Percentiles rank a stretch among this genome's conserved stretches.
Evolutionary conservation across 2,113 vertebrate species (phyloP).

Genomic region (Chlamydotis undulata): DNA sequence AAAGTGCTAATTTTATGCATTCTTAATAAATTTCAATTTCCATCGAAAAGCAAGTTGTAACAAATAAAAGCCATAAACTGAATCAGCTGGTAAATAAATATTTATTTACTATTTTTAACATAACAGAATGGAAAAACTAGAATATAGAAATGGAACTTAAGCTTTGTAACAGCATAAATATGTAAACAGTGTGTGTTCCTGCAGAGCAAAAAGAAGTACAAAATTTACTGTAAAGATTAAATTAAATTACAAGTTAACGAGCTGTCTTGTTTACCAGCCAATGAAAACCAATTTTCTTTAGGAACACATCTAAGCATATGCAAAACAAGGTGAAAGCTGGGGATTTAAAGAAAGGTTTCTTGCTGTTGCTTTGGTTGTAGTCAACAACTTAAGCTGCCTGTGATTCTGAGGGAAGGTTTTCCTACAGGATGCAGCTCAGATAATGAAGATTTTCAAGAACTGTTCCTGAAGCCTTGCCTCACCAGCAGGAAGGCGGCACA

Average conservation of each 20-base stretch:
- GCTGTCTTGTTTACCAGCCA: background rate
- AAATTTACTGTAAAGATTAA: background rate
- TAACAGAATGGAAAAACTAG: background rate
- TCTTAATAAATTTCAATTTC: background rate
- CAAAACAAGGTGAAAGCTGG: background rate
- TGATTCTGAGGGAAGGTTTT: background rate
- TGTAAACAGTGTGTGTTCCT: background rate
- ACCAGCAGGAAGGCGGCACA: background rate
- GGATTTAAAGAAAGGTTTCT: background rate
- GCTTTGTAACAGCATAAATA: background rate
- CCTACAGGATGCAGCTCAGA: accelerated
- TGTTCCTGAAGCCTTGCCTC: background rate
- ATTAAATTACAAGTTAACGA: background rate
- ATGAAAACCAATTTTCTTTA: background rate
- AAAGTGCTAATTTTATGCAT: background rate
- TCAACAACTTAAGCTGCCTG: background rate
- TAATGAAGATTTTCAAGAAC: background rate
- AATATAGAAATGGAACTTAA: background rate
- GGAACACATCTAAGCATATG: background rate
- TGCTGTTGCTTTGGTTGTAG: background rate
- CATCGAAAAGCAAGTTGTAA: background rate
- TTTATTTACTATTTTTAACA: background rate
- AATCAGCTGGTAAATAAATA: background rate
- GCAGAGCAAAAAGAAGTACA: background rate
- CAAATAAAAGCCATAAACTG: background rate